Percentiles rank a stretch among this genome's conserved stretches.
These are phyloP conservation scores for Lasioglossum villosulum DNA, from an alignment of 2,888 invertebrate species.

Conservation along the genomic window DNA sequence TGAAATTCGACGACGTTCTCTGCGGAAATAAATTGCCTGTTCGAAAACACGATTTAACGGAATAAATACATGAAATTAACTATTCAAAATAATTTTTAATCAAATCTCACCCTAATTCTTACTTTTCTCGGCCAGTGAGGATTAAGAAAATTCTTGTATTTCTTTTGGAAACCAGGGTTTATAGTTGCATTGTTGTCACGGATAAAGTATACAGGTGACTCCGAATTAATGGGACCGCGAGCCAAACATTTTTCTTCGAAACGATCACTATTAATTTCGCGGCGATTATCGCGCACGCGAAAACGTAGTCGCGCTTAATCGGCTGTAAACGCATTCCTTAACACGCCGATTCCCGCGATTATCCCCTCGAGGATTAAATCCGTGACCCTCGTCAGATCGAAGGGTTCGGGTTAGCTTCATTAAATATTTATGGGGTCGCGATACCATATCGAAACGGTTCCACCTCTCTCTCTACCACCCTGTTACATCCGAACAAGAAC, in stretches of 20 bases:
- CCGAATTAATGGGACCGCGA: background rate
- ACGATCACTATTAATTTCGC: conserved; percentile 12
- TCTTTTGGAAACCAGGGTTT: background rate
- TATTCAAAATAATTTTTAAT: background rate
- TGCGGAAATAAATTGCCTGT: background rate
- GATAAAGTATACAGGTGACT: background rate
- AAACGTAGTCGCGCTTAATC: conserved; percentile 25
- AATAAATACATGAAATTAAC: background rate
- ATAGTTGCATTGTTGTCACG: background rate
- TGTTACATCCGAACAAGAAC: background rate
- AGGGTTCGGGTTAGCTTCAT: conserved; percentile 60
- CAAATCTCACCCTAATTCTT: background rate
- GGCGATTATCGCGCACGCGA: conserved; percentile 17
- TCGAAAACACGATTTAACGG: background rate
- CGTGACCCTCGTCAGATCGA: conserved; percentile 69
- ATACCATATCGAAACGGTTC: conserved; percentile 65
- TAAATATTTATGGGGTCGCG: conserved; percentile 68
- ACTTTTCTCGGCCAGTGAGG: background rate
- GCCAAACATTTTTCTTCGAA: conserved; percentile 9
- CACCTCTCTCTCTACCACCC: background rate
- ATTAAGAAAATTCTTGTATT: background rate
- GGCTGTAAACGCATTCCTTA: conserved; percentile 52
- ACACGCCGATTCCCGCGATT: conserved; percentile 51
- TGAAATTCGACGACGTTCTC: background rate
- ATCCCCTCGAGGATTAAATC: conserved; percentile 64